Evolutionary conservation across 1,140 invertebrate species (phyloP).

Genomic region (Calosoma granatense): DNA sequence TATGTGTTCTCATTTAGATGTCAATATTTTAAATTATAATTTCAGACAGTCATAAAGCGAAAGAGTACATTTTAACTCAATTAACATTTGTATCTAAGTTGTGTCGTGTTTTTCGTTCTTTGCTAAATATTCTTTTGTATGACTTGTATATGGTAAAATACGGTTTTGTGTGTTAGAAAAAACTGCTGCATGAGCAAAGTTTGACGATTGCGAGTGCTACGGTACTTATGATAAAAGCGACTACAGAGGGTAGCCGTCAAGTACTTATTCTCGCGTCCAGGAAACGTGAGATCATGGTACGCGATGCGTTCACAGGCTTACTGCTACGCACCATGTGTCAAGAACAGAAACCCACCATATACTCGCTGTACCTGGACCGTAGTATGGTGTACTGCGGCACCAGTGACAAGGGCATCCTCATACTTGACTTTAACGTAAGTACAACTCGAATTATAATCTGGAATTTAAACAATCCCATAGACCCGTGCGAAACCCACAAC

Average conservation of each 20-base stretch:
- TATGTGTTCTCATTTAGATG: too few species aligned
- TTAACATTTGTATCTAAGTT: too few species aligned
- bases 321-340: slow-evolving; percentile 36
- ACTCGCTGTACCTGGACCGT: slow-evolving; percentile 35
- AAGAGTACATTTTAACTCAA: too few species aligned
- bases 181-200: not conserved
- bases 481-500: too few species aligned
- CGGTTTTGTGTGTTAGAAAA: not conserved
- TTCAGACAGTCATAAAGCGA: too few species aligned
- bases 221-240: slow-evolving; percentile 37
- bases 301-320: slow-evolving; percentile 37
- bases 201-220: slow-evolving; percentile 24
- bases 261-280: slow-evolving; percentile 39
- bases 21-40: too few species aligned
- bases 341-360: slow-evolving; percentile 35
- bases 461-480: too few species aligned
- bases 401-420: slow-evolving; percentile 36
- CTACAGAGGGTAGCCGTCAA: slow-evolving; percentile 36
- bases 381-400: slow-evolving; percentile 41
- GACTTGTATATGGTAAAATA: too few species aligned
- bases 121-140: too few species aligned
- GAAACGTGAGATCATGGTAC: slow-evolving; percentile 37
- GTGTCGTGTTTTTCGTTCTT: too few species aligned
- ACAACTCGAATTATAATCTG: slow-evolving; percentile 6
- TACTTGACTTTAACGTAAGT: slow-evolving; percentile 39